A percentile compares a stretch with the other conserved stretches of the same genome.
phyloP scores from a whole-genome alignment of 2,113 vertebrate genomes.

The Osmerus mordax region DNA sequence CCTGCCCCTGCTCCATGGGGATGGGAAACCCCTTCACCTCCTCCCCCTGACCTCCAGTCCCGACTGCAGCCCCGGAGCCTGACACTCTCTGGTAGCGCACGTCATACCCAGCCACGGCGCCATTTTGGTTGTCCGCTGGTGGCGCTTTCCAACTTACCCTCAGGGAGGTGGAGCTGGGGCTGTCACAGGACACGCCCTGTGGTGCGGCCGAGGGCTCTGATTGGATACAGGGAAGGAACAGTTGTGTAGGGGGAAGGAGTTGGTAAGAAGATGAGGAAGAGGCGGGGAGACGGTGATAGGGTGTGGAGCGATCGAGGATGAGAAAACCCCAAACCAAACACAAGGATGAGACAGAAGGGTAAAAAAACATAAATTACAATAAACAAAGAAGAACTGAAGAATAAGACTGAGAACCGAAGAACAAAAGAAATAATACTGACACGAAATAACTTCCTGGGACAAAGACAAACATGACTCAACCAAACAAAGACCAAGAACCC shows the following conservation, averaged over 20 bases:
- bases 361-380: conserved; percentile 53
- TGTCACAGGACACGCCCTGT: conserved; percentile 87
- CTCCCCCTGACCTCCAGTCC: conserved; percentile 56
- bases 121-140: conserved; percentile 82
- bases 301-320: conserved; percentile 71
- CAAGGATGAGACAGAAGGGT: conserved; percentile 33
- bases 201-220: conserved; percentile 91
- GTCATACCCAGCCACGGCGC: conserved; percentile 86
- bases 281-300: not conserved
- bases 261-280: conserved; percentile 39
- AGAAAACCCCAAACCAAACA: conserved; percentile 64
- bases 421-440: conserved; percentile 4
- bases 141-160: conserved; percentile 92
- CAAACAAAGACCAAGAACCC: conserved; percentile 21
- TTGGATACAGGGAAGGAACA: conserved; percentile 56
- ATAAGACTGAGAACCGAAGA: conserved; percentile 9
- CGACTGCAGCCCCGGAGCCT: conserved; percentile 71
- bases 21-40: conserved; percentile 78
- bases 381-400: conserved; percentile 26
- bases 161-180: conserved; percentile 88
- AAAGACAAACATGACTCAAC: conserved; percentile 37
- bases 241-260: conserved; percentile 37
- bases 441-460: conserved; percentile 28
- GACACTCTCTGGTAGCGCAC: conserved; percentile 84
- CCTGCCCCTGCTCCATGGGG: conserved; percentile 75